Conservation (phyloP, 2,888 invertebrate genomes). For the Lamproptera curius region DNA sequence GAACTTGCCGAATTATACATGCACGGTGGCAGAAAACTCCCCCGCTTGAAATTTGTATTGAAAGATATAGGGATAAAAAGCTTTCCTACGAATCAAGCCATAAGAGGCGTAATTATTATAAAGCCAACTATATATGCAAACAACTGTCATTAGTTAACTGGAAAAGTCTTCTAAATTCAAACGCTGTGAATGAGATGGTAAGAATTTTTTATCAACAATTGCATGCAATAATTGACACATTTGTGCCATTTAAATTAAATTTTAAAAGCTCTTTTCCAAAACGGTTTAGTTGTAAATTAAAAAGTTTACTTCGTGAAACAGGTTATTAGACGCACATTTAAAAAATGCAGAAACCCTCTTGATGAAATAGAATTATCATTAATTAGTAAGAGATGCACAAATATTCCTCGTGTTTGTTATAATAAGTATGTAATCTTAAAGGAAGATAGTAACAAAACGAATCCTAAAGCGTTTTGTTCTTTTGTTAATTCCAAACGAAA, state of each 20-base stretch:
- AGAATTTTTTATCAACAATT: no score
- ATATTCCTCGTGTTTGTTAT: neutral
- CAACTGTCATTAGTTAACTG: no score
- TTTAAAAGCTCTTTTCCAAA: no score
- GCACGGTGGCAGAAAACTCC: neutral
- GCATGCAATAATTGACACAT: no score
- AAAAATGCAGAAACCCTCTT: neutral
- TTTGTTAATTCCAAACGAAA: neutral
- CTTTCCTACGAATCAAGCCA: no score
- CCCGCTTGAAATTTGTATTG: neutral
- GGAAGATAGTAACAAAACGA: neutral
- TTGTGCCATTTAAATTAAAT: no score
- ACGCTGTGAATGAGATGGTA: no score
- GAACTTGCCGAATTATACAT: neutral
- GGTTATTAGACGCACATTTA: neutral
- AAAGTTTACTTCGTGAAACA: no score
- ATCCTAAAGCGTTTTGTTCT: neutral
- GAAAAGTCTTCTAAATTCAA: no score
- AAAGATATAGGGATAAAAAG: no score
- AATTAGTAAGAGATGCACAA: neutral
- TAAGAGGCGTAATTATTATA: no score
- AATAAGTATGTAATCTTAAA: neutral
- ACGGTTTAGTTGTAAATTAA: neutral
- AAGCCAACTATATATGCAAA: no score
- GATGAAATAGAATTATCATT: neutral